phyloP scores from a whole-genome alignment of 2,797 vertebrate species.

The Silurus aristotelis region DNA sequence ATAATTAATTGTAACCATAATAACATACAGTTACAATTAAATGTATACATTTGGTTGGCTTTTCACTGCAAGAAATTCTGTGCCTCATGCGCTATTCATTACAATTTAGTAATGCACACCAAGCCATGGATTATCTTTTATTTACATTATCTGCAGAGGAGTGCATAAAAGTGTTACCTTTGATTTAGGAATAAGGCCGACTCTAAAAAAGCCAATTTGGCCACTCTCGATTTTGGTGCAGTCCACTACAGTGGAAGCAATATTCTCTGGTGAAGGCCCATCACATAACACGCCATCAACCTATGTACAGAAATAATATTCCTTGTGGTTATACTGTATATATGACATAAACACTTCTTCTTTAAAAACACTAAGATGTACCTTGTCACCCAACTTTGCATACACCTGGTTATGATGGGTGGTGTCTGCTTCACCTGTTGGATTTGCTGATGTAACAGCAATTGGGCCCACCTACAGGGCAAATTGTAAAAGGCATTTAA shows the following conservation, averaged over 20 bases:
- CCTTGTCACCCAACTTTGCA: slow-evolving; percentile 85
- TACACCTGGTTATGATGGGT: slow-evolving; percentile 92
- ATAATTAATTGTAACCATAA: too few relatives aligned
- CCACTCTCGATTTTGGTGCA: slow-evolving; percentile 86
- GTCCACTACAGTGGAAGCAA: slow-evolving; percentile 90
- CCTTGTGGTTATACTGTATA: background rate
- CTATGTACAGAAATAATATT: slow-evolving; percentile 60
- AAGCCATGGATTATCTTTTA: too few relatives aligned
- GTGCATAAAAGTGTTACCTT: slow-evolving; percentile 72
- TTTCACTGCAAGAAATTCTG: too few relatives aligned
- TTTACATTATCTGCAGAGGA: background rate
- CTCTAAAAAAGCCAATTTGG: slow-evolving; percentile 85
- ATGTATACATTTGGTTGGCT: too few relatives aligned
- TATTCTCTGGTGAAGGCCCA: slow-evolving; percentile 87
- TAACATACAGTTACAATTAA: too few relatives aligned
- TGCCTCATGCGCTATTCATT: too few relatives aligned
- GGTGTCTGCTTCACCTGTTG: slow-evolving; percentile 89
- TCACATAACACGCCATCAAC: slow-evolving; percentile 88
- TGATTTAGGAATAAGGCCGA: slow-evolving; percentile 85
- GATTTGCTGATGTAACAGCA: slow-evolving; percentile 89
- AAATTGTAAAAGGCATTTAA: background rate
- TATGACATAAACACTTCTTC: background rate
- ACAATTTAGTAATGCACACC: too few relatives aligned
- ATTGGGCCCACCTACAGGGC: slow-evolving; percentile 82
- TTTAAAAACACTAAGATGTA: slow-evolving; percentile 51